Conservation (phyloP, 2,888 invertebrate genomes). For the Polymixis lichenea region DNA sequence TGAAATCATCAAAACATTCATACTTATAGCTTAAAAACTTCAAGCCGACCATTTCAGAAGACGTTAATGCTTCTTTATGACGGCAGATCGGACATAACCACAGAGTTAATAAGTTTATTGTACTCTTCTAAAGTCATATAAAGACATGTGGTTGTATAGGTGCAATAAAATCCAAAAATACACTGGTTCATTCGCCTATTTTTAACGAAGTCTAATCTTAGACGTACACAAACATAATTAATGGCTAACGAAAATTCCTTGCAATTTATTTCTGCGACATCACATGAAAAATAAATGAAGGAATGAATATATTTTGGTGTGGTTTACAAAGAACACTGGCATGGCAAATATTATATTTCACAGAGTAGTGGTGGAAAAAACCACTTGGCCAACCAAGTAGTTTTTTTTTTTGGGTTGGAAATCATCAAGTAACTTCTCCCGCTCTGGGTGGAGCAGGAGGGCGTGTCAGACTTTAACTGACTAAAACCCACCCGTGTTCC, state of each 20-base stretch:
- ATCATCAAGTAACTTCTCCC: too few relatives aligned
- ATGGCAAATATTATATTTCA: not conserved
- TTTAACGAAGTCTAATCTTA: conserved; percentile 23
- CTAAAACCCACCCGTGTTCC: too few relatives aligned
- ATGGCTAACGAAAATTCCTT: not conserved
- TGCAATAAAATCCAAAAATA: conserved; percentile 34
- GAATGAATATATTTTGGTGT: not conserved
- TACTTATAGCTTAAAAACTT: not conserved
- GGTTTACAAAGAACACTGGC: not conserved
- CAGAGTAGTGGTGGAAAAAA: too few relatives aligned
- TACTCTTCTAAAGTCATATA: conserved; percentile 16
- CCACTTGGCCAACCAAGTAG: too few relatives aligned
- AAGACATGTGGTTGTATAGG: not conserved
- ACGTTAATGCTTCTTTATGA: not conserved
- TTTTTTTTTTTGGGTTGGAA: too few relatives aligned
- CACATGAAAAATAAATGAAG: not conserved
- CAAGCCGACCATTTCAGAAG: not conserved
- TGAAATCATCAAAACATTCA: conserved; percentile 2
- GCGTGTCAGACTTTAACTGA: too few relatives aligned
- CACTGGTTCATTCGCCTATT: conserved; percentile 21
- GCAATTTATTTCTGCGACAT: conserved; percentile 5
- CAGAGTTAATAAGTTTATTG: conserved; percentile 31
- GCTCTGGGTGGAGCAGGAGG: too few relatives aligned
- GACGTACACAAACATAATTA: conserved; percentile 1
- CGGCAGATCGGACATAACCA: not conserved